Percentiles rank a stretch among this genome's conserved stretches.
phyloP scores from a whole-genome alignment of 2,888 invertebrate species.

The Philonicus albiceps region DNA sequence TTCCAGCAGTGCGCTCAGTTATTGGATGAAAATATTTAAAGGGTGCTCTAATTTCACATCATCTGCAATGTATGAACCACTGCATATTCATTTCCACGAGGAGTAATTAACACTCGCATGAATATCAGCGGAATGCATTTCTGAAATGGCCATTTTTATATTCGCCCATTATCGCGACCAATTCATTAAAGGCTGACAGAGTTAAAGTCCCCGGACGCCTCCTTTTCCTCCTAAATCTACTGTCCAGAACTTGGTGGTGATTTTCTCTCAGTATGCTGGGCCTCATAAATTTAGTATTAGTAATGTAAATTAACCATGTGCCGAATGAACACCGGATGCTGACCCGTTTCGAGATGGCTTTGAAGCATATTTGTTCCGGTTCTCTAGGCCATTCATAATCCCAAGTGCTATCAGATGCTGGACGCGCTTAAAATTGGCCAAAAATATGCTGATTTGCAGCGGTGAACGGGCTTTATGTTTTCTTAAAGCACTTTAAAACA shows the following conservation, averaged over 20 bases:
- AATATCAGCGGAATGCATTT: background rate
- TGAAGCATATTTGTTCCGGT: background rate
- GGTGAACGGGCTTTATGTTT: background rate
- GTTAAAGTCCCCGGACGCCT: background rate
- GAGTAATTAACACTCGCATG: background rate
- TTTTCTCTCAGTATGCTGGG: background rate
- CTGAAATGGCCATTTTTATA: background rate
- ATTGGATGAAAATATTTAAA: background rate
- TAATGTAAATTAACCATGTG: background rate
- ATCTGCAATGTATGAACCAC: background rate
- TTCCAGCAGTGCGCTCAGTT: background rate
- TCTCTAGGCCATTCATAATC: background rate
- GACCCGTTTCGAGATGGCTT: background rate
- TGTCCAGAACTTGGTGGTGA: background rate
- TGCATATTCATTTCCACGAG: background rate
- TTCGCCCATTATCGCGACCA: background rate
- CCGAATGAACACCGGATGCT: background rate
- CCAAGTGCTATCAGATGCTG: background rate
- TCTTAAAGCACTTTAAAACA: constrained; percentile 5
- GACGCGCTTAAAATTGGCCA: background rate
- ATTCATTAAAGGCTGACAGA: background rate
- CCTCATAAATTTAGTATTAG: background rate
- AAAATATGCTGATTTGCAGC: background rate
- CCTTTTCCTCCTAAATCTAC: background rate
- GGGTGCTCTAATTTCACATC: background rate